Evolutionary conservation across 2,888 invertebrate genomes (phyloP).

Genomic region (Agrotis segetum): DNA sequence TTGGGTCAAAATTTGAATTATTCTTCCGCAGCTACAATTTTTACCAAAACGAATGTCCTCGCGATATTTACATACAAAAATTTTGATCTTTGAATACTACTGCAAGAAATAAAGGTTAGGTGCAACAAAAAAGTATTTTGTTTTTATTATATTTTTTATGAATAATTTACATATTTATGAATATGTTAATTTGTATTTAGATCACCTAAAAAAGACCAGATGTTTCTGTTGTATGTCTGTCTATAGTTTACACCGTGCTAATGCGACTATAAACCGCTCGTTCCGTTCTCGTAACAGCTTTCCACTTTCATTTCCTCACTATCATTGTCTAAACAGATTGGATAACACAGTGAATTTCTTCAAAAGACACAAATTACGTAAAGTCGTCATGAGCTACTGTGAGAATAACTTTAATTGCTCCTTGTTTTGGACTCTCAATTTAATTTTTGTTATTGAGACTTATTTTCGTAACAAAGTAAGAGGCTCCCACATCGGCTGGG

Average conservation of each 20-base stretch:
- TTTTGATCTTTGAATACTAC: conserved; percentile 56
- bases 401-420: conserved; percentile 85
- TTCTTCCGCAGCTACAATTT: conserved; percentile 33
- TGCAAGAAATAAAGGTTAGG: conserved; percentile 52
- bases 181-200: conserved; percentile 55
- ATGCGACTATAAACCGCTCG: conserved; percentile 74
- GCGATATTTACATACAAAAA: conserved; percentile 59
- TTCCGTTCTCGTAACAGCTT: conserved; percentile 86
- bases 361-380: conserved; percentile 84
- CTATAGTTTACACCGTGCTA: conserved; percentile 61
- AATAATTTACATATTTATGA: conserved; percentile 46
- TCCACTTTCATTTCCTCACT: conserved; percentile 88
- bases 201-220: conserved; percentile 38
- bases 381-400: conserved; percentile 78
- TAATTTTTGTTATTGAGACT: conserved; percentile 81
- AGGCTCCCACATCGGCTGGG: conserved; percentile 74
- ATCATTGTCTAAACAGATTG: conserved; percentile 89
- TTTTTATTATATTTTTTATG: conserved; percentile 33
- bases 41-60: conserved; percentile 44
- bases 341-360: conserved; percentile 87
- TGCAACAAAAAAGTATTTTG: conserved; percentile 35
- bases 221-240: conserved; percentile 8
- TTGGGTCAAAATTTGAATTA: conserved; percentile 34
- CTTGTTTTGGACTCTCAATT: conserved; percentile 80
- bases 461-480: conserved; percentile 81